Evolutionary conservation across 2,888 invertebrate species (phyloP).

Genomic region (Encarsia formosa): DNA sequence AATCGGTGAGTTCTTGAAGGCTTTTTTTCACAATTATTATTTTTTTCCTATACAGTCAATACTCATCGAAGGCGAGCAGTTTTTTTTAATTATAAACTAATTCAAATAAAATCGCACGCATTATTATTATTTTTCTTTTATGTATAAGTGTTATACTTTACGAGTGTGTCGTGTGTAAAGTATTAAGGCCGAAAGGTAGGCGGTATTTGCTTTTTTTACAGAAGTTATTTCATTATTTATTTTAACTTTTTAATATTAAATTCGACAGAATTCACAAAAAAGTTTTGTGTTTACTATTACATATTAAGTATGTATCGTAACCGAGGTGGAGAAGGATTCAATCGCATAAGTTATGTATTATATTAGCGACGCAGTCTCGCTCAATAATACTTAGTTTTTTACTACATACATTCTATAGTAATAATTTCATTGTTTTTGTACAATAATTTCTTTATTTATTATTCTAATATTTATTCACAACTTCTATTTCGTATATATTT

Average conservation of each 20-base stretch:
- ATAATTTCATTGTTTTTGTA: conserved; percentile 9
- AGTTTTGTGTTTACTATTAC: conserved; percentile 6
- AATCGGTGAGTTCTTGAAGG: conserved; percentile 25
- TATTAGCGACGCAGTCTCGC: conserved; percentile 9
- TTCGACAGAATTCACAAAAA: conserved; percentile 21
- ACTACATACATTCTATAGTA: conserved; percentile 3
- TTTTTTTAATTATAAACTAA: conserved; percentile 19
- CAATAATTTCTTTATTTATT: no score
- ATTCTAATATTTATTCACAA: no score
- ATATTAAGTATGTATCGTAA: conserved; percentile 11
- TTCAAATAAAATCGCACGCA: conserved; percentile 17
- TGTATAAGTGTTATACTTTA: conserved; percentile 3
- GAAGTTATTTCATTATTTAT: conserved; percentile 6
- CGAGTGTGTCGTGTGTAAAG: conserved; percentile 31
- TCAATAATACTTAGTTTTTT: background rate
- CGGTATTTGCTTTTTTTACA: conserved; percentile 30
- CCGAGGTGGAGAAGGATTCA: no score
- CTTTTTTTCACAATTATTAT: conserved; percentile 16
- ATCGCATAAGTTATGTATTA: no score
- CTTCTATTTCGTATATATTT: no score
- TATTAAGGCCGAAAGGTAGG: conserved; percentile 46
- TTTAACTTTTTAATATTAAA: conserved; percentile 25
- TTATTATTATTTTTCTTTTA: background rate
- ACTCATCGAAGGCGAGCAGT: conserved; percentile 24
- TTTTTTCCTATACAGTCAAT: conserved; percentile 25